Conservation (phyloP, 2,113 vertebrate species). For the rat (Rattus norvegicus) region GRCr8 NC_086019.1:180605001-180605500, state of each 20-base stretch:
- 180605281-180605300: not conserved
- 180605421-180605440: not conserved
- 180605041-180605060: not conserved
- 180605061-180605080: not conserved
- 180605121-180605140: not conserved
- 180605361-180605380: not conserved
- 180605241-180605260: not conserved
- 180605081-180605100: not conserved
- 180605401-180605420: not conserved
- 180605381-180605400: not conserved
- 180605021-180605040: not conserved
- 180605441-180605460: not conserved
- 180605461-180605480: not conserved
- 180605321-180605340: not conserved
- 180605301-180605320: not conserved
- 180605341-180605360: not conserved
- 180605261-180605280: not conserved
- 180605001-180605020: not conserved
- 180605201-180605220: no score
- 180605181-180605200: no score
- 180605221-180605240: not conserved
- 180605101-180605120: not conserved
- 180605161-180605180: not conserved
- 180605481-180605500: not conserved
- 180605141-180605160: not conserved